phyloP scores from a whole-genome alignment of 2,113 vertebrate species.

The Struthidea cinerea region DNA sequence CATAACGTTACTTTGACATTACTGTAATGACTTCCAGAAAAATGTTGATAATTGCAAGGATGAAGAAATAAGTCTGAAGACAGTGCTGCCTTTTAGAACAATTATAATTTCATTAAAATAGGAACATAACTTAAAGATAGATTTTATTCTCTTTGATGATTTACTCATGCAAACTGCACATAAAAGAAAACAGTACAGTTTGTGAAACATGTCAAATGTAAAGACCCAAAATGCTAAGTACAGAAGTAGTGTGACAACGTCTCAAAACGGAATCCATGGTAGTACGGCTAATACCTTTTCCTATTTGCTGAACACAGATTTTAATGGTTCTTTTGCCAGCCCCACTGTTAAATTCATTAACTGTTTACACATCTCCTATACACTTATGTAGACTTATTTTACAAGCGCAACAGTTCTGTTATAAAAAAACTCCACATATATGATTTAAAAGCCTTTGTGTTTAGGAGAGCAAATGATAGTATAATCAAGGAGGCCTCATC shows the following conservation, averaged over 20 bases:
- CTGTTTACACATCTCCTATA: constrained; percentile 76
- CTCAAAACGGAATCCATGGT: constrained; percentile 73
- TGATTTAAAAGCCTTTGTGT: constrained; percentile 67
- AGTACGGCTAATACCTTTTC: constrained; percentile 71
- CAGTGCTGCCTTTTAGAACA: constrained; percentile 57
- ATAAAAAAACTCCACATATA: constrained; percentile 71
- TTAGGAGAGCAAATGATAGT: constrained; percentile 56
- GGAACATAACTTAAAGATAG: constrained; percentile 85
- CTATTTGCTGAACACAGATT: constrained; percentile 75
- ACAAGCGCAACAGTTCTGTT: constrained; percentile 75
- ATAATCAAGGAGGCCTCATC: constrained; percentile 53
- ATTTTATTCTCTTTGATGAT: constrained; percentile 95
- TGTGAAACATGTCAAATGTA: constrained; percentile 82
- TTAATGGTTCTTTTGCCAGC: constrained; percentile 73
- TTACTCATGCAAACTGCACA: constrained; percentile 97
- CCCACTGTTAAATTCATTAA: constrained; percentile 70
- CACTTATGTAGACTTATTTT: constrained; percentile 76
- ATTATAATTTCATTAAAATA: constrained; percentile 71
- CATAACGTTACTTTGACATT: not conserved
- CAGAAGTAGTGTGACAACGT: constrained; percentile 79
- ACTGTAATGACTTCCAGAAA: not conserved
- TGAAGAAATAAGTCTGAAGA: constrained; percentile 48
- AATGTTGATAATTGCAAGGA: not conserved
- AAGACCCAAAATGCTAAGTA: constrained; percentile 77
- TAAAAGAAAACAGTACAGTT: constrained; percentile 84